Evolutionary conservation across 2,113 vertebrate genomes (phyloP).

Genomic region (Thalassoma bifasciatum): DNA sequence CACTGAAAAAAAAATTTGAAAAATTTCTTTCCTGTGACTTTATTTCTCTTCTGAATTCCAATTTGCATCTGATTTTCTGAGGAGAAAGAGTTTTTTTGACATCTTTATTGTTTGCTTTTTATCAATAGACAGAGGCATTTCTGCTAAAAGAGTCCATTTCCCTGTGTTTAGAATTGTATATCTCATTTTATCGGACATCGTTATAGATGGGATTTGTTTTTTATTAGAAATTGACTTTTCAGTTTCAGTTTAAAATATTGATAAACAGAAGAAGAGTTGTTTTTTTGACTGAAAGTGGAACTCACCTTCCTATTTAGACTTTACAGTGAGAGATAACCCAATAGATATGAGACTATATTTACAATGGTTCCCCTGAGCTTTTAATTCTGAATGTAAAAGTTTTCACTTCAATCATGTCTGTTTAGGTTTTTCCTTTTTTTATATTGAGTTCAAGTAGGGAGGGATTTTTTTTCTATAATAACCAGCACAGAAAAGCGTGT

Average conservation of each 20-base stretch:
- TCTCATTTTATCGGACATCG: constrained; percentile 2
- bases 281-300: constrained; percentile 23
- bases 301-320: constrained; percentile 10
- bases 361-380: constrained; percentile 28
- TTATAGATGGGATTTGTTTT: neutral
- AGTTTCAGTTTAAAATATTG: neutral
- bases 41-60: no score
- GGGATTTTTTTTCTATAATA: constrained; percentile 54
- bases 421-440: constrained; percentile 29
- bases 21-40: no score
- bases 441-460: constrained; percentile 22
- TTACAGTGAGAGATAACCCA: constrained; percentile 14
- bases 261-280: neutral
- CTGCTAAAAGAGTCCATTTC: neutral
- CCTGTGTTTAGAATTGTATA: constrained; percentile 1
- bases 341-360: constrained; percentile 29
- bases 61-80: neutral
- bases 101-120: neutral
- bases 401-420: neutral
- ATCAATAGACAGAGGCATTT: neutral
- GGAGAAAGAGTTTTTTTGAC: neutral
- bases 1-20: no score
- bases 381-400: constrained; percentile 3
- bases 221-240: neutral
- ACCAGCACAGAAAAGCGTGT: constrained; percentile 41